A percentile compares a stretch with the other conserved stretches of the same genome.
Evolutionary conservation across 2,888 invertebrate species (phyloP).

Genomic region (Phyllotreta cruciferae): DNA sequence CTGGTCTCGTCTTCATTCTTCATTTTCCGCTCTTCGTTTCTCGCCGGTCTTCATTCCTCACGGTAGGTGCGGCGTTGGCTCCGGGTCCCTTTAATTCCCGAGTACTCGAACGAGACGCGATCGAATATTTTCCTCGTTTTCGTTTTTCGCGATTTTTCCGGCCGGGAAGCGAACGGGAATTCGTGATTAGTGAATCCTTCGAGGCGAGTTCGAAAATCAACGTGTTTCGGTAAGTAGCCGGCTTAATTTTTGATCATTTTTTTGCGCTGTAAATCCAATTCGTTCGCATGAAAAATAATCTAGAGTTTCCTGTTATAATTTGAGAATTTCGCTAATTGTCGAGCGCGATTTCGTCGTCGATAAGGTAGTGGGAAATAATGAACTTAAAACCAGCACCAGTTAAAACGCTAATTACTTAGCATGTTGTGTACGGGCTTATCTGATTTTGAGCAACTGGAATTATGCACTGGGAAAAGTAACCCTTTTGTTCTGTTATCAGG

Average conservation of each 20-base stretch:
- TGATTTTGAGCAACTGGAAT: conserved; percentile 6
- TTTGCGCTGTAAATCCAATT: neutral
- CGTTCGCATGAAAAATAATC: neutral
- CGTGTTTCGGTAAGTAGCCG: no score
- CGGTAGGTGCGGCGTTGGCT: no score
- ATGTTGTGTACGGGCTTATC: conserved; percentile 6
- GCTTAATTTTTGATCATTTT: no score
- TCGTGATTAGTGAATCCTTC: no score
- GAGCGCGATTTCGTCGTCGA: conserved; percentile 1
- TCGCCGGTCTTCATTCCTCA: conserved; percentile 12
- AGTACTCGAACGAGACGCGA: no score
- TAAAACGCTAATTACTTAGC: conserved; percentile 7
- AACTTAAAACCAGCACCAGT: neutral
- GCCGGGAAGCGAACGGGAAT: no score
- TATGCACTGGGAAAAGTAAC: neutral
- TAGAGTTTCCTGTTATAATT: neutral
- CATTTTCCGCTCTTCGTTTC: conserved; percentile 19
- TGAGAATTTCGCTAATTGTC: conserved; percentile 3
- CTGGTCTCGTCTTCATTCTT: conserved; percentile 28
- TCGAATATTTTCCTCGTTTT: no score
- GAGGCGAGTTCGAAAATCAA: no score
- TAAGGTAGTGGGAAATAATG: conserved; percentile 8
- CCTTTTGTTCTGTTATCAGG: no score
- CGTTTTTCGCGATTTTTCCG: no score
- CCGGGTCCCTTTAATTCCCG: neutral